phyloP scores from a whole-genome alignment of 2,888 invertebrate species.

The Nephrotoma flavescens region DNA sequence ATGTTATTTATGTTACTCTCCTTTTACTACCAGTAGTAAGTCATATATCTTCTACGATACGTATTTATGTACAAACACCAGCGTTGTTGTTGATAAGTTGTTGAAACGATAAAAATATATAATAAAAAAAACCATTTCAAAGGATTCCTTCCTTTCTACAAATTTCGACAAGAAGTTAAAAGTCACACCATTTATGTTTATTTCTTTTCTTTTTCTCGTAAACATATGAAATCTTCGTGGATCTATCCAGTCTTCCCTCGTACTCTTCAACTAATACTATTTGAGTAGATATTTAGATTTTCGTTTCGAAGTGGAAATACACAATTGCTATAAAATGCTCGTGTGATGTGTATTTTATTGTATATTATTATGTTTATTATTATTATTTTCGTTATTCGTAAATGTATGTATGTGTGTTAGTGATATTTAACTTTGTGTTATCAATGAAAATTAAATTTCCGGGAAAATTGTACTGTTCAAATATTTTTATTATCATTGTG shows the following conservation, averaged over 20 bases:
- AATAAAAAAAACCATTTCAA: neutral
- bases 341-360: neutral
- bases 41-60: neutral
- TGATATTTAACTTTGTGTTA: neutral
- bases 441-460: neutral
- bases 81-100: neutral
- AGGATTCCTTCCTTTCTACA: neutral
- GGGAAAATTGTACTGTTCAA: neutral
- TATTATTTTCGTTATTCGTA: neutral
- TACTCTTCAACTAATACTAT: neutral
- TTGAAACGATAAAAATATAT: neutral
- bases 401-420: neutral
- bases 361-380: neutral
- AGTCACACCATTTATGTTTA: neutral
- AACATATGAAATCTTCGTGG: neutral
- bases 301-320: neutral
- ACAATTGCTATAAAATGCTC: neutral
- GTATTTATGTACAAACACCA: neutral
- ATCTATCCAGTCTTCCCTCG: neutral
- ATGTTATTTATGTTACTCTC: neutral
- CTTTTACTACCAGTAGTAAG: no score
- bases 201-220: neutral
- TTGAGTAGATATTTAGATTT: neutral
- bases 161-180: neutral
- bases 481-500: neutral